These are phyloP conservation scores for Chamaea fasciata DNA, from an alignment of 2,113 vertebrate species.

Conservation along the genomic window DNA sequence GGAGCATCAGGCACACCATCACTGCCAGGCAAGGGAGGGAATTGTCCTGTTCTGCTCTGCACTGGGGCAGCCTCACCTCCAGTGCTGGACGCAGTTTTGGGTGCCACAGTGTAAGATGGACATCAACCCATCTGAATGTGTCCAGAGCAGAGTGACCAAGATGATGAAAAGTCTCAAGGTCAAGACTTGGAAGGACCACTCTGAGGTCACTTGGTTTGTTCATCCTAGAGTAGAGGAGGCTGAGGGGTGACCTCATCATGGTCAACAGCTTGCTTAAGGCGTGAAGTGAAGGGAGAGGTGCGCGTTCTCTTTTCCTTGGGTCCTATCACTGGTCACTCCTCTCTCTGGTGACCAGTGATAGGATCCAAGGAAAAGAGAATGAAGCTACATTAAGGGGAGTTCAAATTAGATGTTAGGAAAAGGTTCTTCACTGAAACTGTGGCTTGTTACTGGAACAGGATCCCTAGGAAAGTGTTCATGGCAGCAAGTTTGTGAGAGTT, in stretches of 20 bases:
- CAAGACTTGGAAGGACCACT: background rate
- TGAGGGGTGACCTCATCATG: background rate
- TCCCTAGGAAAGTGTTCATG: background rate
- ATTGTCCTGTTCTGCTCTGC: background rate
- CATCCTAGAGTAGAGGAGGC: background rate
- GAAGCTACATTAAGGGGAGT: background rate
- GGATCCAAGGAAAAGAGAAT: background rate
- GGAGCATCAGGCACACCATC: background rate
- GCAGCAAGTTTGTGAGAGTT: background rate
- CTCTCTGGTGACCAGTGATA: background rate
- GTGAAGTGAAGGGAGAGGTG: rapidly evolving
- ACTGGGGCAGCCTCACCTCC: rapidly evolving
- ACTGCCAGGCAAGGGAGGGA: rapidly evolving
- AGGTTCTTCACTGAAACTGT: background rate
- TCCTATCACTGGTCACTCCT: background rate
- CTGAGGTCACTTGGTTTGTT: background rate
- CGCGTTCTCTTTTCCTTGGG: background rate
- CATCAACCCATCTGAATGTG: background rate
- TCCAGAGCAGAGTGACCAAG: background rate
- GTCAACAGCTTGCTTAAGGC: background rate
- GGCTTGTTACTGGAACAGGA: background rate
- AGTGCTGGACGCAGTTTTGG: background rate
- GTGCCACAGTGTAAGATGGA: rapidly evolving
- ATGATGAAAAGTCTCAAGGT: background rate
- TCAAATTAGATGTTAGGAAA: background rate